Conservation (phyloP, 2,888 invertebrate species). For the Andrena dorsata region DNA sequence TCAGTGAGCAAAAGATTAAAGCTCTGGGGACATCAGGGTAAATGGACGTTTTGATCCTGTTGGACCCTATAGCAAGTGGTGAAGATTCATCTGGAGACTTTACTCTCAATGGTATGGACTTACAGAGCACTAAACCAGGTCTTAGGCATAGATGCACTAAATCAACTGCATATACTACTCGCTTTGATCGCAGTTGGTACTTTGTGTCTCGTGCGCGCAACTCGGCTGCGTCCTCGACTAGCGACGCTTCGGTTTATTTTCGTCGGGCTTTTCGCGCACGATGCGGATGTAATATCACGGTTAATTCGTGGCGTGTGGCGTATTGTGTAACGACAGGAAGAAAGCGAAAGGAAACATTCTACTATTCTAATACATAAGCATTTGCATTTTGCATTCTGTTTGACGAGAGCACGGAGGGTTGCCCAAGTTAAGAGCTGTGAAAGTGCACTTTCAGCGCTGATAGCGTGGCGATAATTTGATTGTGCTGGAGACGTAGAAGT, state of each 20-base stretch:
- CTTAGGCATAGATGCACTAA: no score
- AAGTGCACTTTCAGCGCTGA: neutral
- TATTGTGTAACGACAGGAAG: slow-evolving; percentile 3
- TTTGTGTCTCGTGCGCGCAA: slow-evolving; percentile 12
- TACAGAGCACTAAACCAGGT: no score
- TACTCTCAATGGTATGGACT: no score
- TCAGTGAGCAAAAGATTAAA: no score
- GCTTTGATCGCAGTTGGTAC: neutral
- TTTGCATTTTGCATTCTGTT: neutral
- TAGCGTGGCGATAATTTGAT: neutral
- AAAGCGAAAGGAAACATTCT: neutral
- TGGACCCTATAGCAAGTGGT: no score
- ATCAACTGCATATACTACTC: no score
- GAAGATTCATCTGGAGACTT: no score
- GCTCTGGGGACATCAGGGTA: no score
- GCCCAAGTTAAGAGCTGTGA: neutral
- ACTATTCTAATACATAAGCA: neutral
- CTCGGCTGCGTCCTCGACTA: neutral
- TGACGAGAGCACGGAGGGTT: neutral
- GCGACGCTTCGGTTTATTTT: slow-evolving; percentile 19
- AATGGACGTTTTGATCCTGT: no score
- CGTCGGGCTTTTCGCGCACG: neutral
- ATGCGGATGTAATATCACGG: neutral
- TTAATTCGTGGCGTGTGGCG: neutral
- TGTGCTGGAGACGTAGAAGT: neutral